Conservation (phyloP, 2,888 invertebrate species). For the Hypselothyrea guttata region DNA sequence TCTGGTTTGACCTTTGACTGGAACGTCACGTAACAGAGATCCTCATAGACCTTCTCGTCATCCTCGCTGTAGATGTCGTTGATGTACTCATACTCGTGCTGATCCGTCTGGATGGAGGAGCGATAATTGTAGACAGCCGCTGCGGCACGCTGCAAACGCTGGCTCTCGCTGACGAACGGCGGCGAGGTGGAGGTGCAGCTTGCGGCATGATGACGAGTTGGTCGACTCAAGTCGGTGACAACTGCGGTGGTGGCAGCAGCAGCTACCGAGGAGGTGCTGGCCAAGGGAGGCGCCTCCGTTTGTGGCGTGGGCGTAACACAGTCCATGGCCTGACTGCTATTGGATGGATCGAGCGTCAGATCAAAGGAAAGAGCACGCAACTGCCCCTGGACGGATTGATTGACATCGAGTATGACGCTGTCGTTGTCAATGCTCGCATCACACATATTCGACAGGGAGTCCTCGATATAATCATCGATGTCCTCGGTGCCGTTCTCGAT, state of each 20-base stretch:
- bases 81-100: constrained; percentile 79
- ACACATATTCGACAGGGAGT: constrained; percentile 77
- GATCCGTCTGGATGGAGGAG: constrained; percentile 68
- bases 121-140: constrained; percentile 80
- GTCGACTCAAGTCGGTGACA: background rate
- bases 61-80: constrained; percentile 82
- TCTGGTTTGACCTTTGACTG: constrained; percentile 85
- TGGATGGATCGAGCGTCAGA: constrained; percentile 31
- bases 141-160: constrained; percentile 77
- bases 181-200: constrained; percentile 41
- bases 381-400: constrained; percentile 42
- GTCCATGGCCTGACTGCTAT: constrained; percentile 8
- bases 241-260: constrained; percentile 7
- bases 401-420: constrained; percentile 21
- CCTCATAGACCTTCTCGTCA: constrained; percentile 93
- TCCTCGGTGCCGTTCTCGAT: constrained; percentile 80
- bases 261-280: constrained; percentile 35
- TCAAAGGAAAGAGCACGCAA: constrained; percentile 57
- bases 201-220: constrained; percentile 13
- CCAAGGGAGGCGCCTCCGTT: constrained; percentile 33
- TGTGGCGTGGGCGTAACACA: constrained; percentile 54
- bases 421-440: constrained; percentile 76
- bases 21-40: constrained; percentile 93
- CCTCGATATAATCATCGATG: constrained; percentile 80
- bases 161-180: constrained; percentile 62